Evolutionary conservation across 2,113 vertebrate species (phyloP).

Genomic region (Dicentrarchus labrax): DNA sequence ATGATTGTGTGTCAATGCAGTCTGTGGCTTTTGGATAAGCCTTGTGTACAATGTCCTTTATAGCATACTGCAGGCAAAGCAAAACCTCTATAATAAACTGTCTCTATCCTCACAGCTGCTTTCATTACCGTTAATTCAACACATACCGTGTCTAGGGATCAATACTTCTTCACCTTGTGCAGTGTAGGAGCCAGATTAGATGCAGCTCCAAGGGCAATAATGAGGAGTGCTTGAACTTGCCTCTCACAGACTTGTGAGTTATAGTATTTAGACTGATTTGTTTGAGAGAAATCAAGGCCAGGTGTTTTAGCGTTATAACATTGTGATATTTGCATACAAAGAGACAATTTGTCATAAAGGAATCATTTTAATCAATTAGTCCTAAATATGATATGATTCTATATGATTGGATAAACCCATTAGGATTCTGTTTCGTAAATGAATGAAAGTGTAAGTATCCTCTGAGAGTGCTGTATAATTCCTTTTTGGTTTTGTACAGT

Average conservation of each 20-base stretch:
- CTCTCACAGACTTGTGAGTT: constrained; percentile 24
- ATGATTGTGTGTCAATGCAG: neutral
- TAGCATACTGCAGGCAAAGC: constrained; percentile 15
- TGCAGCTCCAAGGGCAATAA: constrained; percentile 64
- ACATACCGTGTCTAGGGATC: constrained; percentile 63
- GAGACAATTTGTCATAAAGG: neutral
- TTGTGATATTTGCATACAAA: neutral
- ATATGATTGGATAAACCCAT: constrained; percentile 7
- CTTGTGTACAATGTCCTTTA: constrained; percentile 37
- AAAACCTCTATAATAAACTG: constrained; percentile 49
- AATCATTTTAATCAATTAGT: neutral
- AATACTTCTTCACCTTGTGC: constrained; percentile 71
- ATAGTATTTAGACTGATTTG: constrained; percentile 21
- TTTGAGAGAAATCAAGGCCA: constrained; percentile 6
- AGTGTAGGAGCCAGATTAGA: constrained; percentile 53
- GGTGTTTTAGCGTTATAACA: neutral
- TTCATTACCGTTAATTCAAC: constrained; percentile 69
- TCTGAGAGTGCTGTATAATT: neutral
- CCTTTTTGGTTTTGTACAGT: neutral
- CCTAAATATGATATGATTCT: neutral
- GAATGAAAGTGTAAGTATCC: neutral
- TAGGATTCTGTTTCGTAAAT: neutral
- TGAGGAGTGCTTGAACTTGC: constrained; percentile 41
- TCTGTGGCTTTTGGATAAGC: constrained; percentile 13
- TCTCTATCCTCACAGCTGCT: constrained; percentile 50